A percentile compares a stretch with the other conserved stretches of the same genome.
Conservation (phyloP, 2,113 vertebrate genomes). For the Anoplopoma fimbria region DNA sequence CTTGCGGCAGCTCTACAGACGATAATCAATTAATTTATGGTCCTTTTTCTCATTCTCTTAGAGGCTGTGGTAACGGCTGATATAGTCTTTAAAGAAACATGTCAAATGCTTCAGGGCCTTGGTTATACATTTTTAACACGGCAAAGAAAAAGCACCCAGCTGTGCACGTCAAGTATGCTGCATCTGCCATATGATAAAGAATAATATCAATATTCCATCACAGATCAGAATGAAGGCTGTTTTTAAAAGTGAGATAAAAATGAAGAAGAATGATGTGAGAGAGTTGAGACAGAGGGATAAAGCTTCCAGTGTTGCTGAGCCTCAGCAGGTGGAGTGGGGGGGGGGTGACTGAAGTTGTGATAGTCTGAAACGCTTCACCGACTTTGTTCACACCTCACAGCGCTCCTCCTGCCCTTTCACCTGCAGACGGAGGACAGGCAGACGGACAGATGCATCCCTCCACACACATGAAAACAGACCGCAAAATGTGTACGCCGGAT, state of each 20-base stretch:
- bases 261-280: neutral
- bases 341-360: constrained; percentile 8
- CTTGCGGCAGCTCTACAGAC: neutral
- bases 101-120: neutral
- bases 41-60: neutral
- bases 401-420: constrained; percentile 30
- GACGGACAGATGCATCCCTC: neutral
- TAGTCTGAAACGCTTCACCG: constrained; percentile 22
- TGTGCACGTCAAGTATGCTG: neutral
- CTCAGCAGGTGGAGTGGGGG: neutral
- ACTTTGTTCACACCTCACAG: constrained; percentile 11
- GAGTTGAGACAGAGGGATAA: neutral
- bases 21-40: neutral
- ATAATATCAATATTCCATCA: neutral
- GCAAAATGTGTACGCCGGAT: neutral
- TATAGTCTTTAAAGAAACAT: neutral
- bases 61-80: neutral
- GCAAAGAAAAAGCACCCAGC: neutral
- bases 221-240: neutral
- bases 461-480: neutral
- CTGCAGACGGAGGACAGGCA: constrained; percentile 11
- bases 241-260: neutral
- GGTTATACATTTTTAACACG: neutral
- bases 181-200: neutral
- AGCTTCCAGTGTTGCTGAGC: neutral